Percentiles rank a stretch among this genome's conserved stretches.
These are phyloP conservation scores for Chrysomallon squamiferum DNA, from an alignment of 1,140 invertebrate genomes.

Conservation along the genomic window DNA sequence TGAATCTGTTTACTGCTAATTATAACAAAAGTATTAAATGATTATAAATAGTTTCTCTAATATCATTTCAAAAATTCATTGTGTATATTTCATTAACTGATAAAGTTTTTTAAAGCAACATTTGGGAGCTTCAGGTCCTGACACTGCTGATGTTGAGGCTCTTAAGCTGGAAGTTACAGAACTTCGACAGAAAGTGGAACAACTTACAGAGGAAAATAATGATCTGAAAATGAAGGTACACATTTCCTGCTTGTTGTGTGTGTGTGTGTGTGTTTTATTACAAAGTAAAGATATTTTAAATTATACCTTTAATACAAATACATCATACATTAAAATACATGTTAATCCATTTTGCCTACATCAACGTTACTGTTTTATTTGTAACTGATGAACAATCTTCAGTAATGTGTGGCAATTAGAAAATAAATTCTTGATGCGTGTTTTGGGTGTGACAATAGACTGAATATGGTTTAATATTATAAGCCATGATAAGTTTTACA, in stretches of 20 bases:
- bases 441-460: too few relatives aligned
- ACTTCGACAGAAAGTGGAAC: constrained; percentile 57
- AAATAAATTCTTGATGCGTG: background rate
- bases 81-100: too few relatives aligned
- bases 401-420: background rate
- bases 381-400: too few relatives aligned
- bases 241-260: constrained; percentile 6
- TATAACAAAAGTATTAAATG: too few relatives aligned
- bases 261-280: background rate
- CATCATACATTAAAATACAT: background rate
- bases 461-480: too few relatives aligned
- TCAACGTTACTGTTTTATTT: background rate
- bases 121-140: constrained; percentile 57
- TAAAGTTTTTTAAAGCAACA: constrained; percentile 58
- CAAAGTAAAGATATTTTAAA: background rate
- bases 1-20: too few relatives aligned
- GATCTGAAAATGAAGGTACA: constrained; percentile 58
- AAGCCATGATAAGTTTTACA: too few relatives aligned
- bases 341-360: background rate
- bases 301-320: background rate
- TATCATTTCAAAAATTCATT: too few relatives aligned
- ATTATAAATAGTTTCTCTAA: too few relatives aligned
- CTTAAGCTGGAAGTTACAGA: constrained; percentile 62
- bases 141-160: constrained; percentile 63
- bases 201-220: constrained; percentile 58